Evolutionary conservation across 2,797 vertebrate genomes (phyloP), one percentile per base, ranked within the genome.

Genomic region (Rhodeus uyekii): DNA sequence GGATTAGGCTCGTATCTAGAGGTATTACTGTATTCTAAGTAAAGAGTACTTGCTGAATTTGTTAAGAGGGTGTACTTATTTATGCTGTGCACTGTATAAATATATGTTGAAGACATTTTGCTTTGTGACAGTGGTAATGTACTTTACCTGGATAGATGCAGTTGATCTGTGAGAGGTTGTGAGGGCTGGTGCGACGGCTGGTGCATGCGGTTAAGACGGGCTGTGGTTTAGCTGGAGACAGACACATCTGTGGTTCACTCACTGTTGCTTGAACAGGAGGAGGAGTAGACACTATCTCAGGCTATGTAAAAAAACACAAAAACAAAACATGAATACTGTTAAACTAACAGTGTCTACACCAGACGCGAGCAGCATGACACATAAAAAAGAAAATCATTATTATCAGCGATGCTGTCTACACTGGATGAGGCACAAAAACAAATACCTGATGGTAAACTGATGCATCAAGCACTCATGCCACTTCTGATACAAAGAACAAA

Each of bases 71-170:
- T n/a, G n/a, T n/a, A n/a, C n/a, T n/a, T n/a, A n/a, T n/a, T n/a
- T n/a, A n/a, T n/a, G n/a, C n/a, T n/a, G n/a, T n/a, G n/a, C n/a
- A n/a, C n/a, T n/a, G n/a, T n/a, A n/a, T n/a, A n/a, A n/a, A n/a
- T n/a, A n/a, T n/a, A n/a, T n/a, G n/a, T n/a, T n/a, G n/a, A n/a
- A n/a, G n/a, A n/a, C n/a, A n/a, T n/a, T 71, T 32, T 0, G 9
- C 4, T 44, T 44, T 69, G 7, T 39, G 18, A 10, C 46, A 39
- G 39, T 8, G 22, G 1, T 34, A 29, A 39, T 50, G 27, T 18
- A 44, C 9, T 24, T 38, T 92, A 94, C 93, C 90, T 32, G 61
- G 75, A n/a, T 29, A n/a, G 32, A 18, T 48, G 73, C 65, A 7
- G 42, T 86, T 82, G 8, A 78, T 77, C 73, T 55, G n/a, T n/a